Evolutionary conservation across 2,888 invertebrate genomes (phyloP), one percentile per base, ranked within the genome.

Genomic region (Chrysolina haemoptera): DNA sequence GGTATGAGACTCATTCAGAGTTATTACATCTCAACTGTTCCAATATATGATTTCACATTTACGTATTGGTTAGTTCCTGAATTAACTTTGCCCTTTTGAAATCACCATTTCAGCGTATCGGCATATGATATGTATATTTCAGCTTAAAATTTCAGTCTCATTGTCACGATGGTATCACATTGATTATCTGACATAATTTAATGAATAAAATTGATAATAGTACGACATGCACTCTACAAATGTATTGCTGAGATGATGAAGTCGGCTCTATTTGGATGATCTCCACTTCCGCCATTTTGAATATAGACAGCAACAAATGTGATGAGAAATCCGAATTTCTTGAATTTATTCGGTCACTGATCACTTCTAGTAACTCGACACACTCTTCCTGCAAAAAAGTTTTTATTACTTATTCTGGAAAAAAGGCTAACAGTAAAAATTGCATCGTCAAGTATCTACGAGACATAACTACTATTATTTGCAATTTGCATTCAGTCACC

Each of bases 241-340:
- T 50, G 66, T 67, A 70, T 69, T 68, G 70, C 14, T 62, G 43
- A 12, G 82, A 83, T 41, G 86, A 84, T 59, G 91, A 91, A 85
- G 91, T 91, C 4, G 91, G 90, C 43, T 93, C 92, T 27, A 95
- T 94, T 88, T 95, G 93, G 79, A 95, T 93, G 68, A 96, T 94
- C 88, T 96, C 96, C 69, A 96, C 96, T 90, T 96, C 96, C 69
- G 96, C 96, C 90, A 96, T 95, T 90, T 96, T 96, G 90, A 96
- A 95, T 87, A 96, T 96, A 81, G 96, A 96, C 73, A 96, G 91
- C 48, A 96, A 91, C 75, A 95, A 92, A 87, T 96, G 96, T 66
- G 96, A 95, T 85, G 94, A 94, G 80, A 96, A 93, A 85, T 96
- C 95, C 79, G 94, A 93, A 87, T 95, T 93, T 84, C 94, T 94